Evolutionary conservation across 2,113 vertebrate genomes (phyloP).

Genomic region (Perca schrenkii): DNA sequence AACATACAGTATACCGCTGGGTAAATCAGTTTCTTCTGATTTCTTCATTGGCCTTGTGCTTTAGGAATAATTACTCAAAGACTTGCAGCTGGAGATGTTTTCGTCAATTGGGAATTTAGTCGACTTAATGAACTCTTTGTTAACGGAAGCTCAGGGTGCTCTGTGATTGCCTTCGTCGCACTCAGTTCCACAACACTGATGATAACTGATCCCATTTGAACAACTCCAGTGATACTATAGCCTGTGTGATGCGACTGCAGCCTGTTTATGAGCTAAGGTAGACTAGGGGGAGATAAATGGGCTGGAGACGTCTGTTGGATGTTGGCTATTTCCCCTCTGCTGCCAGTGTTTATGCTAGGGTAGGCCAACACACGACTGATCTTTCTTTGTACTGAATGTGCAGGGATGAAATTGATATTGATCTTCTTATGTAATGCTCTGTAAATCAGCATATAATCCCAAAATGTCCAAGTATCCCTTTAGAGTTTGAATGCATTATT

Average conservation of each 20-base stretch:
- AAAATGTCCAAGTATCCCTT: slow-evolving; percentile 36
- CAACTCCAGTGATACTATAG: slow-evolving; percentile 54
- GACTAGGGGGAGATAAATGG: slow-evolving; percentile 51
- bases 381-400: slow-evolving; percentile 23
- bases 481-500: slow-evolving; percentile 18
- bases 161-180: slow-evolving; percentile 58
- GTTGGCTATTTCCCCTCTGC: slow-evolving; percentile 13
- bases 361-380: slow-evolving; percentile 44
- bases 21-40: slow-evolving; percentile 52
- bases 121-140: slow-evolving; percentile 74
- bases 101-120: slow-evolving; percentile 66
- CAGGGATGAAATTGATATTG: slow-evolving; percentile 53
- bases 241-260: slow-evolving; percentile 55
- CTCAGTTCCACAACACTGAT: slow-evolving; percentile 50
- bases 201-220: slow-evolving; percentile 64
- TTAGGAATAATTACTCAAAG: slow-evolving; percentile 70
- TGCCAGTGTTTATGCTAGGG: slow-evolving; percentile 41
- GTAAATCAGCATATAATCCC: slow-evolving; percentile 47
- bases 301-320: slow-evolving; percentile 28
- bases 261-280: slow-evolving; percentile 52
- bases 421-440: slow-evolving; percentile 25
- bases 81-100: slow-evolving; percentile 55
- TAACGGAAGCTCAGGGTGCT: slow-evolving; percentile 66
- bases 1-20: slow-evolving; percentile 23
- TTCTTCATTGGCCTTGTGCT: slow-evolving; percentile 60